Base-by-base conservation (phyloP, 2,888 invertebrate genomes). In the Aleiodes leptofemur region DNA sequence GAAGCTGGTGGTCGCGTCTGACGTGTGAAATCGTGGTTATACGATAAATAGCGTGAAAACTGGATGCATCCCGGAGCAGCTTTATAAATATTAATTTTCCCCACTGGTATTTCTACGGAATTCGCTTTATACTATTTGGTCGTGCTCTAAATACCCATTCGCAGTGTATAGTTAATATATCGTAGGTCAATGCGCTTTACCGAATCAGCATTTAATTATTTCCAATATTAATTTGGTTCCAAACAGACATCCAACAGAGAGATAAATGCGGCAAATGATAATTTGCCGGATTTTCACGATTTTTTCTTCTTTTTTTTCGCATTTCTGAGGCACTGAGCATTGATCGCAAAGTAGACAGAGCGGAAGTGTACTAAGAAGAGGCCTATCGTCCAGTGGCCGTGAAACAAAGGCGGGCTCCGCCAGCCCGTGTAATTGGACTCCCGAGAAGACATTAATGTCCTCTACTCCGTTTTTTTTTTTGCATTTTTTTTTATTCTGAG, bases 381-480 rank as follows among this genome's bases (percentile, higher is more conserved):
- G 82, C 81, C 64, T 84, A 86, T 84, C 85, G 86, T 83, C 86
- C 88, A 89, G 85, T 83, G 85, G 86, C 86, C 89, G 88, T 89
- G 89, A 89, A 89, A 88, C 89, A 89, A 88, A 88, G 89, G 87
- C 84, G 85, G 84, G 72, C 83, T 84, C 87, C 85, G 88, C 86
- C 86, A 86, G 85, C 86, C 77, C 89, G 89, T 89, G 88, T 89
- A 89, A 89, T 89, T 89, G 88, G 86, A 87, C 86, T 88, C 84
- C 76, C 23, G 43, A 14, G 38, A 43, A 31, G 51, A 59, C 50
- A 61, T 59, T 61, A 34, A 48, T 13, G 34, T 56, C 29, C n/a
- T 43, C 64, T 23, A 11, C 29, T 53, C 23, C 43, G 31, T 51
- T 66, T 43, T 53, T 43, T 53, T 38, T 56, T 69, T 34, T 23